Percentiles rank a stretch among this genome's conserved stretches.
These are phyloP conservation scores for Ostrea edulis DNA, from an alignment of 1,140 invertebrate genomes.

Conservation along the genomic window DNA sequence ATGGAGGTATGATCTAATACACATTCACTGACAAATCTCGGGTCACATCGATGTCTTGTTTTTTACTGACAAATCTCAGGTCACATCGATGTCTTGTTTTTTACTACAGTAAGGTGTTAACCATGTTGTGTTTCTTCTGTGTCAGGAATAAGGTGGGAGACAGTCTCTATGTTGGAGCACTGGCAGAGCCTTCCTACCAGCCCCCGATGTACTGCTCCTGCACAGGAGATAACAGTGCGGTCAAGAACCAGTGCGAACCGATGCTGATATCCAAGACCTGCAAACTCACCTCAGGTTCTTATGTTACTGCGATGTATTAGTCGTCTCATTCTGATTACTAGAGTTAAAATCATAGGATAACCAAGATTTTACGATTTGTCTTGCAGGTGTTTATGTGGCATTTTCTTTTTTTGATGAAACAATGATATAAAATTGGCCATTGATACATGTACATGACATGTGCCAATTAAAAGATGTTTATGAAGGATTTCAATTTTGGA, in stretches of 20 bases:
- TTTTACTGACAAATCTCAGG: background rate
- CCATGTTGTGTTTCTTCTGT: background rate
- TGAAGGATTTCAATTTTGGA: too few relatives aligned
- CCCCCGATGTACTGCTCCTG: conserved; percentile 27
- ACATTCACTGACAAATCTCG: background rate
- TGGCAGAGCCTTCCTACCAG: background rate
- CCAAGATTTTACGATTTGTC: too few relatives aligned
- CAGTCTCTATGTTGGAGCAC: conserved; percentile 15
- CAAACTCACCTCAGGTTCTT: background rate
- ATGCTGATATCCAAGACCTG: conserved; percentile 38
- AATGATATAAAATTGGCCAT: too few relatives aligned
- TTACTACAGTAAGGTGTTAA: background rate
- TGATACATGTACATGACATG: too few relatives aligned
- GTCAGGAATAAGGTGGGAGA: conserved; percentile 4
- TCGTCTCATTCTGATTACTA: too few relatives aligned
- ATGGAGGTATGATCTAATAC: background rate
- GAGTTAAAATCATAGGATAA: too few relatives aligned
- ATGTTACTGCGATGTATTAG: too few relatives aligned
- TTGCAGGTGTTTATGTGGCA: too few relatives aligned
- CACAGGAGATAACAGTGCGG: background rate
- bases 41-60: background rate
- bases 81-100: background rate
- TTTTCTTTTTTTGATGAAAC: too few relatives aligned
- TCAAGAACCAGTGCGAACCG: background rate
- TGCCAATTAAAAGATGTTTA: too few relatives aligned